Conservation (phyloP, 1,140 invertebrate genomes). For the Hyles vespertilio region DNA sequence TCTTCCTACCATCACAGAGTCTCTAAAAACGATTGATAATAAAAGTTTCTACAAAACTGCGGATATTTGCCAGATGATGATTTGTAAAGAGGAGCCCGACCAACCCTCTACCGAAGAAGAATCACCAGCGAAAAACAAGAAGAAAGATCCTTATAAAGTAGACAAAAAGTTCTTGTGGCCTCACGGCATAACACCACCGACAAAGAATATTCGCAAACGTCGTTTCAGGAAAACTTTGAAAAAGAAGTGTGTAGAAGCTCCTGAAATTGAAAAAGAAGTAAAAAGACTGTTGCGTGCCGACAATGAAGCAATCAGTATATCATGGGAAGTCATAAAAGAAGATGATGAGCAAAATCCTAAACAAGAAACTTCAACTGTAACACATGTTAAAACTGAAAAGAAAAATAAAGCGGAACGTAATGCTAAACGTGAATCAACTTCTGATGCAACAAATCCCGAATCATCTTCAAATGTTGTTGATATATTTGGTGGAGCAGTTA, state of each 20-base stretch:
- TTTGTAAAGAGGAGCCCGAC: slow-evolving; percentile 92
- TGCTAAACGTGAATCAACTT: slow-evolving; percentile 55
- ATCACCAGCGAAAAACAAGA: slow-evolving; percentile 89
- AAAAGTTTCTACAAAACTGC: slow-evolving; percentile 99
- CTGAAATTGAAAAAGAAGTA: slow-evolving; percentile 98
- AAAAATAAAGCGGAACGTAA: slow-evolving; percentile 68
- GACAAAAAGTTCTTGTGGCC: slow-evolving; percentile 96
- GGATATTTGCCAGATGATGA: slow-evolving; percentile 94
- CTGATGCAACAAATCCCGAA: slow-evolving; percentile 48
- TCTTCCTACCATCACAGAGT: slow-evolving; percentile 94
- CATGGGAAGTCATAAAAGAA: slow-evolving; percentile 95
- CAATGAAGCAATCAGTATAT: slow-evolving; percentile 92
- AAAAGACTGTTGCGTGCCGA: slow-evolving; percentile 94
- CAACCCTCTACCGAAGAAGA: slow-evolving; percentile 87
- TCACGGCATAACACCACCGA: slow-evolving; percentile 94
- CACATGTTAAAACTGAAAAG: slow-evolving; percentile 22
- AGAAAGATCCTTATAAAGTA: slow-evolving; percentile 92
- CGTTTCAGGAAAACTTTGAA: slow-evolving; percentile 96
- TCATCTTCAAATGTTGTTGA: slow-evolving; percentile 75
- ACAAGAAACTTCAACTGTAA: slow-evolving; percentile 23
- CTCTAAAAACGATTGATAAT: slow-evolving; percentile 95
- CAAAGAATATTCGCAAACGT: slow-evolving; percentile 95
- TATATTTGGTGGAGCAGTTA: slow-evolving; percentile 92
- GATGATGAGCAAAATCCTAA: slow-evolving; percentile 84
- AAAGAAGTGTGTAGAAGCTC: slow-evolving; percentile 97